A percentile compares a stretch with the other conserved stretches of the same genome.
Conservation (phyloP, 2,888 invertebrate genomes). For the Leptopilina myrica region DNA sequence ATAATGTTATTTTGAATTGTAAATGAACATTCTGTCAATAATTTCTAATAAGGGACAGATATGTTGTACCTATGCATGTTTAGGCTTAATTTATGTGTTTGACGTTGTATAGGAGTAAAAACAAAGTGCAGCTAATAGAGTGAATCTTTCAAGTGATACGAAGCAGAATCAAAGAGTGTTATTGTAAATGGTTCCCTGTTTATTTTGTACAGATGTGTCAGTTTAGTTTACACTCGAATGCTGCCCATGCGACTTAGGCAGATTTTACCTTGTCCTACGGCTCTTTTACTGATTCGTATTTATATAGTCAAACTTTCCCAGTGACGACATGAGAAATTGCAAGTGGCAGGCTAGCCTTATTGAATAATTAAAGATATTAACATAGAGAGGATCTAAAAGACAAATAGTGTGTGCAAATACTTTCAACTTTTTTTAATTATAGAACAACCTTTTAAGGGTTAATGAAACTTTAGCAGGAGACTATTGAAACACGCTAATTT, state of each 20-base stretch:
- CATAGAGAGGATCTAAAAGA: too few species aligned
- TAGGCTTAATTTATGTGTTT: conserved; percentile 45
- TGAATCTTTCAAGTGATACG: conserved; percentile 70
- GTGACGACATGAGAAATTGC: conserved; percentile 75
- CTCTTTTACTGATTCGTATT: conserved; percentile 74
- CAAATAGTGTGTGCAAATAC: too few species aligned
- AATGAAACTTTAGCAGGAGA: too few species aligned
- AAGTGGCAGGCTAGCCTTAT: conserved; percentile 68
- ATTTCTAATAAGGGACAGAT: too few species aligned
- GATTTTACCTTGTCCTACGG: conserved; percentile 74
- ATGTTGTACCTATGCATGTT: too few species aligned
- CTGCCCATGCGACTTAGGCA: conserved; percentile 63
- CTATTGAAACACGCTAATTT: too few species aligned
- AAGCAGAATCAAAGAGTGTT: conserved; percentile 65
- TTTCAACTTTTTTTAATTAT: too few species aligned
- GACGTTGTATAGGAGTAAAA: conserved; percentile 50
- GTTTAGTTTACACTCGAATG: conserved; percentile 40
- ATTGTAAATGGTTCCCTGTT: conserved; percentile 74
- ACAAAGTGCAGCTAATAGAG: conserved; percentile 45
- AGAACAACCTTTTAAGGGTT: too few species aligned
- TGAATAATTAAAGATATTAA: not conserved
- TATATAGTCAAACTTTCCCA: conserved; percentile 75
- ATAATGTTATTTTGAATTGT: too few species aligned
- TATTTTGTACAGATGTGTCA: conserved; percentile 62
- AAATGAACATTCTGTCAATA: too few species aligned